These are phyloP conservation scores for Pseudorhiza aurosa DNA, from an alignment of 30 jellyfish, hydroid and myxozoan genomes.

Conservation along the genomic window DNA sequence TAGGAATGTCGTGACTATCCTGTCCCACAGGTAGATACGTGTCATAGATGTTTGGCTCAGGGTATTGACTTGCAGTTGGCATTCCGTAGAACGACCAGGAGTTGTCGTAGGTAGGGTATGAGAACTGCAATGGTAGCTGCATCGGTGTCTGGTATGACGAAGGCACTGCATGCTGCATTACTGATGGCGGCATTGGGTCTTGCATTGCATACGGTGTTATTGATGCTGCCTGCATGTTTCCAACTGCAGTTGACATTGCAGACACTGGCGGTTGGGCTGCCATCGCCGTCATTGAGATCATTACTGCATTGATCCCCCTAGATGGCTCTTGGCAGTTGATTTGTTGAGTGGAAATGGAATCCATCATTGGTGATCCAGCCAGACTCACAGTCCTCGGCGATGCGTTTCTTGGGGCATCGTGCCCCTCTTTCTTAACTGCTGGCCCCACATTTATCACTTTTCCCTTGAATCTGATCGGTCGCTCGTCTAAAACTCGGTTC, in stretches of 20 bases:
- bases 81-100: not conserved
- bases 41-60: not conserved
- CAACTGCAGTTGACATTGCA: too few relatives aligned
- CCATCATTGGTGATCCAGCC: not conserved
- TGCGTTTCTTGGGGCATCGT: constrained; percentile 14
- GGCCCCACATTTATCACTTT: constrained; percentile 49
- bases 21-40: too few relatives aligned
- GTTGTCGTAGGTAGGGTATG: too few relatives aligned
- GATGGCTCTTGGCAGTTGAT: too few relatives aligned
- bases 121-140: too few relatives aligned
- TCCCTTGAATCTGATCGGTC: constrained; percentile 44
- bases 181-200: not conserved
- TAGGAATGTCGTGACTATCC: too few relatives aligned
- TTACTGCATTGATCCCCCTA: too few relatives aligned
- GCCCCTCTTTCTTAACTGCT: constrained; percentile 44
- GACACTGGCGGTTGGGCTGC: not conserved
- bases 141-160: not conserved
- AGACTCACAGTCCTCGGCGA: constrained; percentile 6
- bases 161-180: not conserved
- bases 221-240: too few relatives aligned
- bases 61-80: not conserved
- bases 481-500: constrained; percentile 20
- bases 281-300: not conserved
- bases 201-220: not conserved
- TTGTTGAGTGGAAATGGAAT: too few relatives aligned